Evolutionary conservation across 1,140 invertebrate genomes (phyloP), one percentile per base, ranked within the genome.

Genomic region (Odontomachus brunneus): DNA sequence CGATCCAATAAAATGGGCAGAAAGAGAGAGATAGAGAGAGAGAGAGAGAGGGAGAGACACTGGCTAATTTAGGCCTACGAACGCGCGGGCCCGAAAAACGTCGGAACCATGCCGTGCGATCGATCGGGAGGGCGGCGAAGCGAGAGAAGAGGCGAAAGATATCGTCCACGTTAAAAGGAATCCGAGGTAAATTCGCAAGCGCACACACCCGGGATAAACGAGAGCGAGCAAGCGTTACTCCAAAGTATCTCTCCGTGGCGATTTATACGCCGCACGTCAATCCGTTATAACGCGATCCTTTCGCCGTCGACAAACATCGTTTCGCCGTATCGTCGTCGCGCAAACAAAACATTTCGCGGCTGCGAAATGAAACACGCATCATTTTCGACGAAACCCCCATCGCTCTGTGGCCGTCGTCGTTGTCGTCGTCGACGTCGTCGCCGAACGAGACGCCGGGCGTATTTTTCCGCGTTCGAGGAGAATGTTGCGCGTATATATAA

Each of bases 201-300:
- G 71, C 69, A 66, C 67, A 69, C 38, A 44, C 38, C 38, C 83
- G 29, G 78, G 76, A n/a, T 85, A 86, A 86, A 85, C 85, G 84
- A 71, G 75, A 65, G 69, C 74, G 71, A 86, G 71, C 84, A 48
- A 44, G 29, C 29, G n/a, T n/a, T 33, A n/a, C n/a, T 22, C 53
- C 55, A 85, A 57, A 65, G 69, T 81, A 86, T 86, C 29, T 33
- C 86, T 87, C 69, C 63, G 63, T 69, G 78, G 78, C 85, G 75
- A 85, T 86, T 86, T 82, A 86, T 85, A 86, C 84, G 84, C 26
- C 9, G 76, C 84, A 80, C 84, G 84, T 85, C 69, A 69, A 63
- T 53, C 62, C 69, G 49, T 19, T 44, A 44, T 74, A 82, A 74
- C 59, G 62, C 66, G 74, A 26, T 14, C 63, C 51, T 60, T 57